phyloP scores from a whole-genome alignment of 2,888 invertebrate genomes.

The Dynastes tityus region DNA sequence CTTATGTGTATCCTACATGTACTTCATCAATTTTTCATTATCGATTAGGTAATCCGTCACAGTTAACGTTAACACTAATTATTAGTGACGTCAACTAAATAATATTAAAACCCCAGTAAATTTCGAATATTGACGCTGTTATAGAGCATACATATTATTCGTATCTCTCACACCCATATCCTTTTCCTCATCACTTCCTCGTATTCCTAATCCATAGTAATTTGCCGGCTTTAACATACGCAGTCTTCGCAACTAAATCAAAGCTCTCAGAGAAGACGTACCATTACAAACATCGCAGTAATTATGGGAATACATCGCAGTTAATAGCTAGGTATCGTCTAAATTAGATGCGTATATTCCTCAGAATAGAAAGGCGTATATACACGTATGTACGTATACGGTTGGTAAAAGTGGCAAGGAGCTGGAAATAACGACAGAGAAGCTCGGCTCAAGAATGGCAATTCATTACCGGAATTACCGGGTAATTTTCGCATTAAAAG shows the following conservation, averaged over 20 bases:
- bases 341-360: not conserved
- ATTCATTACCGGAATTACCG: conserved; percentile 48
- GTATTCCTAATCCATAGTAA: not conserved
- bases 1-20: too few species aligned
- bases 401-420: not conserved
- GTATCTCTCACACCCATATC: not conserved
- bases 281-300: not conserved
- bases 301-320: not conserved
- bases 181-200: not conserved
- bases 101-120: not conserved
- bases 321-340: not conserved
- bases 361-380: too few species aligned
- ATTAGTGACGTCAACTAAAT: not conserved
- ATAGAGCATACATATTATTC: not conserved
- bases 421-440: not conserved
- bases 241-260: not conserved
- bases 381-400: not conserved
- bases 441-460: conserved; percentile 30
- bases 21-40: too few species aligned
- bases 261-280: not conserved
- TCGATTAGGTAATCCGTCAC: too few species aligned
- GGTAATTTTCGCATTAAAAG: conserved; percentile 45
- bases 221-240: not conserved
- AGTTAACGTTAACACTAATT: not conserved
- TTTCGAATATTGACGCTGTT: not conserved